Base-by-base conservation (phyloP, 2,888 invertebrate species). In the Stomorhina lunata region DNA sequence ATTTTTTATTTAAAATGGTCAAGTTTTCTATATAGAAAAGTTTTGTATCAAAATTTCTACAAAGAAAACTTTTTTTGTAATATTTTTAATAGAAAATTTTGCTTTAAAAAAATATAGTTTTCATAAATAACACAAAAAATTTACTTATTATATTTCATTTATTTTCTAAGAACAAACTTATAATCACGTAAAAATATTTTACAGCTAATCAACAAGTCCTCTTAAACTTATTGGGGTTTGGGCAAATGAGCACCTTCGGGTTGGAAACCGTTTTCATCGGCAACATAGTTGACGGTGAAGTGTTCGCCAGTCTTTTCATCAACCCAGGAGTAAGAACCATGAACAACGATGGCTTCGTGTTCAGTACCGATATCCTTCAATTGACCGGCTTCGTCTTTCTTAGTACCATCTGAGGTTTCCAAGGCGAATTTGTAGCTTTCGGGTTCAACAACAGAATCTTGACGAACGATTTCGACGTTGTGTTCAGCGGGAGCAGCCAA, bases 341-440 rank as follows among this genome's bases (percentile, higher is more conserved):
- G 6, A 0, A 88, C 89, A 6, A 83, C 0, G 5, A 90, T 59
- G 25, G 81, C 83, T 68, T 86, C 86, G 0, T 84, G 40, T 63
- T 87, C 86, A 0, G 80, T 0, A 0, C 92, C 93, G 20, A 4
- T 0, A 12, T 86, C 82, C 75, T 84, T 84, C 53, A 88, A 61
- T 29, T 84, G 45, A 59, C 87, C 88, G 45, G 81, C 65, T 68
- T 86, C 87, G 4, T 80, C 27, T 7, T 71, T 75, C 9, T 69
- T 53, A 34, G 84, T 83, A 20, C 88, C 88, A 76, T 88, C 87
- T 65, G 86, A 86, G 34, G 87, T 87, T 59, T 86, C 86, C 6
- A 34, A 68, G 37, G 20, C n/a, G n/a, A 93, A 94, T 79, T 92
- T 90, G 86, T 93, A 94, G 86, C 92, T 92, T 84, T 93, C 92